Base-by-base conservation (phyloP, 2,888 invertebrate species). In the Esperia sulphurella region DNA sequence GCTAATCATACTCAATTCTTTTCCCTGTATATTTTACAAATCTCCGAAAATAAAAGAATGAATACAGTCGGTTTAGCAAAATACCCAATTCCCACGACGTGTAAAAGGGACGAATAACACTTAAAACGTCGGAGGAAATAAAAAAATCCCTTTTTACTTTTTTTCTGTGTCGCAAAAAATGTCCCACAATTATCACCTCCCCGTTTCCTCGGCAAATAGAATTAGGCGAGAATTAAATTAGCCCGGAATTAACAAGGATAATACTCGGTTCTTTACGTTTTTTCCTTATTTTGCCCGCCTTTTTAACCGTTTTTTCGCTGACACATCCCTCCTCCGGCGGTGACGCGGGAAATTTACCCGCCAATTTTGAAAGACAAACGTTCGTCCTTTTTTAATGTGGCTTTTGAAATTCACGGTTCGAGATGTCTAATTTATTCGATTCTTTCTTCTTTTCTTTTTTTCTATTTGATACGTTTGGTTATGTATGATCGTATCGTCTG, bases 151-250 rank as follows among this genome's bases (percentile, higher is more conserved):
- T 71, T 73, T 73, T 71, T 53, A 51, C 50, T 51, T 56, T 59
- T 69, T 70, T 68, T 68, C 77, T 71, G 65, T 71, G 63, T 69
- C 66, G 62, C 65, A 71, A 77, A 85, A 85, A 87, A 84, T 71
- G 75, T 75, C 79, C 72, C 73, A 78, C 81, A 88, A 86, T 89
- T 89, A 88, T 85, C 87, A 84, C 88, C 79, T 83, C 79, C 81
- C 81, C 84, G 78, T 83, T 86, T 82, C 61, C 83, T 83, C 80
- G 63, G 78, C 81, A 87, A 89, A 88, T 89, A 88, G 88, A 88
- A 88, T 89, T 88, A 88, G 79, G 84, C 82, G 83, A 64, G 83
- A 88, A 89, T 88, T 87, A 84, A 86, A 89, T 89, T 88, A 87
- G 76, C 80, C 79, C 68, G 74, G 87, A 80, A 88, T 88, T 89